Base-by-base conservation (phyloP, 2,888 invertebrate genomes). In the Zaprionus bogoriensis region DNA sequence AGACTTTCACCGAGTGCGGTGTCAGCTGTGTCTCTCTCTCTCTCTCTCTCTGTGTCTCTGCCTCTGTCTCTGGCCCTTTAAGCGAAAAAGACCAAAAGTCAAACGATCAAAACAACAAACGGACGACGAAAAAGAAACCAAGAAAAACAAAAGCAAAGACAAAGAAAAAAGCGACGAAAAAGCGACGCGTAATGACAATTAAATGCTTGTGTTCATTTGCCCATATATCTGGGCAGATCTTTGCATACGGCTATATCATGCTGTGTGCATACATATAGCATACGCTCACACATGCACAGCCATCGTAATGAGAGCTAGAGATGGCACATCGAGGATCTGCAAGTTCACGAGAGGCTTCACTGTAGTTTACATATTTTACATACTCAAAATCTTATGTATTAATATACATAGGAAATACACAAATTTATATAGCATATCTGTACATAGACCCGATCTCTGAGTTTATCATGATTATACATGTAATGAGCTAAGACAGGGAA, bases 1-100 rank as follows among this genome's bases (percentile, higher is more conserved):
- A 62, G 63, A 83, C 80, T 80, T 80, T 80, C 80, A 80, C 80
- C 80, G 63, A 59, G 53, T 27, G 10, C 48, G 67, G 48, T 77
- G 80, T 79, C 79, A 80, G 80, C 83, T 80, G 80, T 77, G 69
- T n/a, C n/a, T n/a, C n/a, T n/a, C n/a, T 32, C 7, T 14, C n/a
- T 32, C 3, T 32, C 5, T 32, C 1, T 32, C 23, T 41, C 19
- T 57, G 58, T n/a, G n/a, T n/a, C n/a, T 32, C 7, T 14, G 14
- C 14, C 3, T 32, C 5, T 32, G 3, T 32, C 23, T 41, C 19
- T 57, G 58, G 79, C 69, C 80, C 66, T 59, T 79, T 66, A 52
- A 45, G 36, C 45, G 41, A 44, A 39, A 58, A 48, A 23, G 54
- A 46, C 58, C 45, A 54, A 62, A 53, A 62, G 46, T 28, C 48